A percentile compares a stretch with the other conserved stretches of the same genome.
Conservation (phyloP, 2,113 vertebrate genomes). For the Sterna hirundo region DNA sequence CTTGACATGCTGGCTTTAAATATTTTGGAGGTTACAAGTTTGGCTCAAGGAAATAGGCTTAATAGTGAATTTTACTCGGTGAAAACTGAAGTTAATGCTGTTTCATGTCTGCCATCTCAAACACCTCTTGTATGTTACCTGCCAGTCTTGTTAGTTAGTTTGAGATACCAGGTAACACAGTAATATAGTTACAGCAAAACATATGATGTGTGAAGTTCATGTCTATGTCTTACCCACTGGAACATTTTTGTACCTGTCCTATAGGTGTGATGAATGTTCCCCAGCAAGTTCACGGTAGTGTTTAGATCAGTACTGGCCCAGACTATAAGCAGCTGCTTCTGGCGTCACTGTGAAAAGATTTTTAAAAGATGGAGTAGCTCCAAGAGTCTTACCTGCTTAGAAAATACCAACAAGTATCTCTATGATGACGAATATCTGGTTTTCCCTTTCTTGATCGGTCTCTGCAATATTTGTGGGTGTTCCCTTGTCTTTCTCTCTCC, state of each 20-base stretch:
- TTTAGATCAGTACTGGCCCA: background rate
- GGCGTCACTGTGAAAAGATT: background rate
- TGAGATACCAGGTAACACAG: accelerated
- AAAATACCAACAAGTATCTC: background rate
- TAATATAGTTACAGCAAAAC: background rate
- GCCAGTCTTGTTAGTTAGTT: background rate
- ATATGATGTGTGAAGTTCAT: background rate
- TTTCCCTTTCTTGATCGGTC: background rate
- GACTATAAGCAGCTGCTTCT: background rate
- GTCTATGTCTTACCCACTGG: background rate
- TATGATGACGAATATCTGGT: background rate
- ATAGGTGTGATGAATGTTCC: background rate
- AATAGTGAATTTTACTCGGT: background rate
- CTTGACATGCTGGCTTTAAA: background rate
- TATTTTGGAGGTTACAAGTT: background rate
- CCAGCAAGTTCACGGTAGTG: background rate
- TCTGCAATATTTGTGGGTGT: background rate
- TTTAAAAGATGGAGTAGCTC: background rate
- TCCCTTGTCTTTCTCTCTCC: background rate
- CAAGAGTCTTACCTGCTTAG: background rate
- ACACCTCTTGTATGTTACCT: background rate
- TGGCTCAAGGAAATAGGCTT: background rate
- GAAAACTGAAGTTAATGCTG: background rate
- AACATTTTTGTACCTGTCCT: background rate
- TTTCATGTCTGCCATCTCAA: background rate